Base-by-base conservation (phyloP, 1,140 invertebrate genomes). In the Melipona quadrifasciata region DNA sequence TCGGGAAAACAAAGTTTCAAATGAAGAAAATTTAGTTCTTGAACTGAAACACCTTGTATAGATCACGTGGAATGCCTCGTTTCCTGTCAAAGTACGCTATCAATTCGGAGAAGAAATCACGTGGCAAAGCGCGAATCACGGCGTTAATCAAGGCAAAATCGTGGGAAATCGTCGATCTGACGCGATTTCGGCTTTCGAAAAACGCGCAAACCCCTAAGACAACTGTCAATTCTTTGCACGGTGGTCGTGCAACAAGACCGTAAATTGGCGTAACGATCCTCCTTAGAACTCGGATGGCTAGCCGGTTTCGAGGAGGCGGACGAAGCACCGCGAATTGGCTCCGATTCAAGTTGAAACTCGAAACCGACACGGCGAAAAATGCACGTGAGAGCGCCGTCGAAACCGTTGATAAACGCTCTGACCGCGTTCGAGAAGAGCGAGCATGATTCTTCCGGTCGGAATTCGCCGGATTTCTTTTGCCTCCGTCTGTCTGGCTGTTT, bases 251-350 rank as follows among this genome's bases (percentile, higher is more conserved):
- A 88, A 89, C 88, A 88, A 86, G 87, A 76, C 86, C 88, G 67
- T 76, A 85, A 89, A 89, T 86, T 82, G 72, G 55, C 80, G 27
- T 78, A 89, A 89, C 87, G 84, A 89, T 86, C 77, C 80, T 84
- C 68, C 87, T 89, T 84, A 78, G 61, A 80, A 51, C 71, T 47
- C 71, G 74, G 87, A 82, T 73, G 81, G 77, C 76, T 51, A 64
- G 53, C 39, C 75, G 6, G 80, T 57, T 84, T 8, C 57, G 64
- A 31, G 53, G 67, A 71, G 81, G 51, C 58, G 68, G 87, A 80
- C 82, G 78, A 73, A 83, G 75, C 75, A 65, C 58, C 81, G 61
- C 64, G 82, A 57, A 87, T 87, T 87, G 86, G 86, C 86, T 84
- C n/a, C 24, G 67, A 51, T 87, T 88, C 87, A 87, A 88, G 68